phyloP scores from a whole-genome alignment of 2,888 invertebrate genomes.

The Cabera pusaria region DNA sequence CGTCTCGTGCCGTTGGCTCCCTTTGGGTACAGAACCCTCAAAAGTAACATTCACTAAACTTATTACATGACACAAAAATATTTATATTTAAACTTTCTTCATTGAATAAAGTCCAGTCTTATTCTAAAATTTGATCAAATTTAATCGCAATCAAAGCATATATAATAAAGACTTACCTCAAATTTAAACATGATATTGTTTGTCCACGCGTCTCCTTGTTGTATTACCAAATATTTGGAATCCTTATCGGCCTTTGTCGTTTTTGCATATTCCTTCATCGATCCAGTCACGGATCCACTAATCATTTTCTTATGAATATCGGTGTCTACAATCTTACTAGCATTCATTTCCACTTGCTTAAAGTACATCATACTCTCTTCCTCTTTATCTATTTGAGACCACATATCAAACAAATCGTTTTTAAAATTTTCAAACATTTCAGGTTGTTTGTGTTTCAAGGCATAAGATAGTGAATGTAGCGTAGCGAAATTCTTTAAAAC shows the following conservation, averaged over 20 bases:
- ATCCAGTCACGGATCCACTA: slow-evolving; percentile 11
- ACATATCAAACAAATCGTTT: slow-evolving; percentile 27
- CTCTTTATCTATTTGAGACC: slow-evolving; percentile 7
- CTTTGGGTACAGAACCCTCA: no score
- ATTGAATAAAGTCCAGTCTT: no score
- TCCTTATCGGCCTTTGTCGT: slow-evolving; percentile 28
- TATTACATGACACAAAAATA: no score
- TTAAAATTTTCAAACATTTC: slow-evolving; percentile 27
- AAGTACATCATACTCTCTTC: slow-evolving; percentile 11
- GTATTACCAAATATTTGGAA: slow-evolving; percentile 38
- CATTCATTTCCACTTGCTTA: slow-evolving; percentile 15
- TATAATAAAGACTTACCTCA: slow-evolving; percentile 34
- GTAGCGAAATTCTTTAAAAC: slow-evolving; percentile 41
- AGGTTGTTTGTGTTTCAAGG: slow-evolving; percentile 39
- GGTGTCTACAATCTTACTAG: slow-evolving; percentile 19
- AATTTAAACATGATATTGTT: slow-evolving; percentile 50
- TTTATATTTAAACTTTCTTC: no score
- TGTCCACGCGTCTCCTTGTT: slow-evolving; percentile 49
- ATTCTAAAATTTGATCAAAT: no score
- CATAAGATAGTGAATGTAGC: slow-evolving; percentile 44
- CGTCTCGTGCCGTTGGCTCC: no score
- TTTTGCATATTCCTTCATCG: slow-evolving; percentile 9
- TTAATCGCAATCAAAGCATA: no score
- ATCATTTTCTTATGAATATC: slow-evolving; percentile 24
- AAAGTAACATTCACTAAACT: no score